These are phyloP conservation scores for Atta texana DNA, from an alignment of 1,140 invertebrate species.

Conservation along the genomic window DNA sequence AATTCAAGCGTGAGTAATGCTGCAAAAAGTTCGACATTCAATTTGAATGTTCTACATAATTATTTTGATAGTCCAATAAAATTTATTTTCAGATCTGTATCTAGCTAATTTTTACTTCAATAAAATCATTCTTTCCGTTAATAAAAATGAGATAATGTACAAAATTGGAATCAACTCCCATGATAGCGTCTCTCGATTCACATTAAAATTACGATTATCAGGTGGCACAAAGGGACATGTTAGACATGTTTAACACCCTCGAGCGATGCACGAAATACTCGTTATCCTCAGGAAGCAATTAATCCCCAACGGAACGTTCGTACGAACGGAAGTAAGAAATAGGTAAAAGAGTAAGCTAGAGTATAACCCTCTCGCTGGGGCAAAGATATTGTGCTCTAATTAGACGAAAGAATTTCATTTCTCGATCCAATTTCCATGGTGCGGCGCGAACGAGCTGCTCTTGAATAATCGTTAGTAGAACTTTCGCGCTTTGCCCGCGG, in stretches of 20 bases:
- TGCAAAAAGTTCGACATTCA: too few relatives aligned
- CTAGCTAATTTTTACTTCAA: too few relatives aligned
- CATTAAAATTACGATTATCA: slow-evolving; percentile 54
- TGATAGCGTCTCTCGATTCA: not conserved
- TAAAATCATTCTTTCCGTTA: too few relatives aligned
- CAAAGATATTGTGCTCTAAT: slow-evolving; percentile 69
- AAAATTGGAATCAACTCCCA: slow-evolving; percentile 21
- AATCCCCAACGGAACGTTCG: slow-evolving; percentile 66
- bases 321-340: slow-evolving; percentile 58
- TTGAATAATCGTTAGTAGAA: slow-evolving; percentile 73
- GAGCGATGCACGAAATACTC: slow-evolving; percentile 48
- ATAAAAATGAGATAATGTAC: slow-evolving; percentile 18
- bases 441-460: slow-evolving; percentile 31
- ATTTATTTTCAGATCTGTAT: too few relatives aligned
- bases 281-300: slow-evolving; percentile 62
- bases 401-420: slow-evolving; percentile 71
- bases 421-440: slow-evolving; percentile 69
- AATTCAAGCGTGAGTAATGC: too few relatives aligned
- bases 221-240: slow-evolving; percentile 56
- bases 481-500: slow-evolving; percentile 70
- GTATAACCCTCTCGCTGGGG: slow-evolving; percentile 29
- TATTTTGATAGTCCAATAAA: too few relatives aligned
- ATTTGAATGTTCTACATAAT: too few relatives aligned
- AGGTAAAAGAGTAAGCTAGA: slow-evolving; percentile 38
- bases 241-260: slow-evolving; percentile 31